These are phyloP conservation scores for Microctonus aethiopoides DNA, from an alignment of 2,888 invertebrate species.

Conservation along the genomic window DNA sequence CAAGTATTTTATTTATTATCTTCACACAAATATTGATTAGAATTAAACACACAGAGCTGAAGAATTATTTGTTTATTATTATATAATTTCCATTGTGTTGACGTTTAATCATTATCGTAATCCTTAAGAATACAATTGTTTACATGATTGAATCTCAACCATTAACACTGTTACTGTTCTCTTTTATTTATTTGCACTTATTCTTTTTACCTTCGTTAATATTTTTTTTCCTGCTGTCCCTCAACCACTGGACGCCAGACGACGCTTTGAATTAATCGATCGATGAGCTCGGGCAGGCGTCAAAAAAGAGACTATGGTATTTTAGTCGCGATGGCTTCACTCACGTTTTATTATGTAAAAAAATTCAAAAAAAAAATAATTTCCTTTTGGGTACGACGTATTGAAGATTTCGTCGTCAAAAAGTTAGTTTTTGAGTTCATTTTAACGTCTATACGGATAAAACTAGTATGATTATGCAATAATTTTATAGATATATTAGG, in stretches of 20 bases:
- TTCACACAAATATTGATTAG: background rate
- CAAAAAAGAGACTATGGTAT: slow-evolving; percentile 32
- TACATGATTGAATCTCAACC: no score
- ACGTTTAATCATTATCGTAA: no score
- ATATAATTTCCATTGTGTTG: no score
- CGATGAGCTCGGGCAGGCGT: slow-evolving; percentile 25
- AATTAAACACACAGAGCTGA: background rate
- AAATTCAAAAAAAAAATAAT: background rate
- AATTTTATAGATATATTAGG: no score
- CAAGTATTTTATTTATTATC: background rate
- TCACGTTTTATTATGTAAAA: slow-evolving; percentile 1
- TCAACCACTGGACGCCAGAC: slow-evolving; percentile 23
- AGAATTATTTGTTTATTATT: background rate
- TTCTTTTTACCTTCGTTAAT: slow-evolving; percentile 19
- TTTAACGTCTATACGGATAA: no score
- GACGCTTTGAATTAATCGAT: slow-evolving; percentile 32
- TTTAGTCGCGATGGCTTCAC: slow-evolving; percentile 4
- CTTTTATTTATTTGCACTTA: background rate
- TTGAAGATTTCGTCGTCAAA: no score
- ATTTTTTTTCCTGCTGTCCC: slow-evolving; percentile 8
- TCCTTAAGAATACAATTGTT: no score
- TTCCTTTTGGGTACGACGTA: no score
- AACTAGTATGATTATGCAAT: no score
- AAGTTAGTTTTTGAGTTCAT: no score
- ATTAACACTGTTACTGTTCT: background rate